Evolutionary conservation across 2,888 invertebrate genomes (phyloP).

Genomic region (Trichopria drosophilae): DNA sequence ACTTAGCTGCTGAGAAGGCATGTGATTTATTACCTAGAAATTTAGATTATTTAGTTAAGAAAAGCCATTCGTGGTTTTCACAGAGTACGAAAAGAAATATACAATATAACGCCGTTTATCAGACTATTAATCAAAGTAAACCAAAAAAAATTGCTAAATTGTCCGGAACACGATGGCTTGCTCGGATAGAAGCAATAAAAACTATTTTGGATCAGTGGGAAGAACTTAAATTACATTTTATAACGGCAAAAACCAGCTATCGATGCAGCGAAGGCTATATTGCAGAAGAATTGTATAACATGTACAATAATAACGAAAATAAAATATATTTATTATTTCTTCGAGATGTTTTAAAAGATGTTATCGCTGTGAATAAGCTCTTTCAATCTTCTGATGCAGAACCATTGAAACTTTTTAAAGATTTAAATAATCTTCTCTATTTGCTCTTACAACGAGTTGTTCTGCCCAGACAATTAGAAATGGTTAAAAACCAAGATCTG

Average conservation of each 20-base stretch:
- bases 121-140: no score
- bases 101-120: no score
- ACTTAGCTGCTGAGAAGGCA: no score
- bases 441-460: no score
- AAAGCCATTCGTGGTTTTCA: no score
- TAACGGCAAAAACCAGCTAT: conserved; percentile 34
- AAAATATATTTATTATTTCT: conserved; percentile 31
- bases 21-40: no score
- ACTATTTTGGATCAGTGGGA: conserved; percentile 40
- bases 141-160: conserved; percentile 20
- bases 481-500: conserved; percentile 35
- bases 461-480: conserved; percentile 39
- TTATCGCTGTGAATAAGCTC: conserved; percentile 29
- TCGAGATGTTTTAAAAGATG: conserved; percentile 25
- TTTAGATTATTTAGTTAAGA: no score
- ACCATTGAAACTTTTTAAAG: conserved; percentile 31
- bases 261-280: conserved; percentile 33
- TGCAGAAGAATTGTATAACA: conserved; percentile 28
- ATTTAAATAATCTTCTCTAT: conserved; percentile 31
- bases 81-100: no score
- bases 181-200: conserved; percentile 20
- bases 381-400: conserved; percentile 35
- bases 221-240: conserved; percentile 40
- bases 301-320: conserved; percentile 31
- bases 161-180: conserved; percentile 26